Evolutionary conservation across 2,888 invertebrate species (phyloP).

Genomic region (Coenonympha glycerion): DNA sequence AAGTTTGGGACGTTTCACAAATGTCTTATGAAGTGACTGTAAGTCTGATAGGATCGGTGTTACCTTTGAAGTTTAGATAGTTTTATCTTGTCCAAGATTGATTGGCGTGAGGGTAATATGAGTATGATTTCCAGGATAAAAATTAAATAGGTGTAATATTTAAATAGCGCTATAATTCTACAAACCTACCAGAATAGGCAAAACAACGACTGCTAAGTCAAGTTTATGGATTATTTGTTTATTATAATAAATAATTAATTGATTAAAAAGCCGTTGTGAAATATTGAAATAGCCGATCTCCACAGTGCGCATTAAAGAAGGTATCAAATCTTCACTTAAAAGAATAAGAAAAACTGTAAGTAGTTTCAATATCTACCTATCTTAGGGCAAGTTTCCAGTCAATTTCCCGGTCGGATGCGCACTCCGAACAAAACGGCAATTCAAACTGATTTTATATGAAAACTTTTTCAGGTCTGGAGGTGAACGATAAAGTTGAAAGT

Average conservation of each 20-base stretch:
- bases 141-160: no score
- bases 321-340: slow-evolving; percentile 4
- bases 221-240: no score
- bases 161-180: no score
- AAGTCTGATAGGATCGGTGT: neutral
- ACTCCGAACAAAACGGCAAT: slow-evolving; percentile 32
- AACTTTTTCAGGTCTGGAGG: slow-evolving; percentile 30
- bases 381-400: slow-evolving; percentile 32
- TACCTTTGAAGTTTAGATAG: neutral
- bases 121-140: no score
- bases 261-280: neutral
- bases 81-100: neutral
- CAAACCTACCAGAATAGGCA: no score
- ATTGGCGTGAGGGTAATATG: neutral
- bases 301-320: no score
- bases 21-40: neutral
- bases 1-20: neutral
- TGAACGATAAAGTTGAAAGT: slow-evolving; percentile 24
- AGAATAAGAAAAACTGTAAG: slow-evolving; percentile 6
- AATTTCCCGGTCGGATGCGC: slow-evolving; percentile 39
- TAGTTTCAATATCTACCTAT: slow-evolving; percentile 26
- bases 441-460: slow-evolving; percentile 34
- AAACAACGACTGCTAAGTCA: no score
- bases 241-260: no score
- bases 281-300: neutral